phyloP scores from a whole-genome alignment of 2,888 invertebrate species.

The Drosophila borealis region DNA sequence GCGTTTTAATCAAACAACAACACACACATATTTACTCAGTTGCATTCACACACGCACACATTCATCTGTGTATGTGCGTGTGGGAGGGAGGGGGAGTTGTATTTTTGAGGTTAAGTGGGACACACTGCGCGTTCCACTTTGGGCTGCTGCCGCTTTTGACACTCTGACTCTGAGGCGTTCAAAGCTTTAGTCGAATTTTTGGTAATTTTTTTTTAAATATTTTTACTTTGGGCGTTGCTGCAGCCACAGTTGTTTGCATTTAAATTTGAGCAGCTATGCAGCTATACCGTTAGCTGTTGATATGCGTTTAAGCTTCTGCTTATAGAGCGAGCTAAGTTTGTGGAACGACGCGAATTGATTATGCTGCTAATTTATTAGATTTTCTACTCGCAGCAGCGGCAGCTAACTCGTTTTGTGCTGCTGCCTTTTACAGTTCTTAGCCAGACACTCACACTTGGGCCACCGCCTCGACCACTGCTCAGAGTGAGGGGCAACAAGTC shows the following conservation, averaged over 20 bases:
- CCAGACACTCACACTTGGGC: constrained; percentile 51
- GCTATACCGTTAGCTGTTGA: constrained; percentile 53
- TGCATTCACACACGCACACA: constrained; percentile 19
- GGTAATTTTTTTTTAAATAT: constrained; percentile 2
- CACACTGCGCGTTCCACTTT: constrained; percentile 67
- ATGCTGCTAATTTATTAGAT: constrained; percentile 72
- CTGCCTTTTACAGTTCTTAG: constrained; percentile 62
- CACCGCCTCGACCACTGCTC: constrained; percentile 55
- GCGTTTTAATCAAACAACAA: constrained; percentile 54
- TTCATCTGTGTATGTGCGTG: neutral
- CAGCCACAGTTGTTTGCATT: constrained; percentile 27
- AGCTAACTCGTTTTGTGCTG: constrained; percentile 49
- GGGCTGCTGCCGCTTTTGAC: constrained; percentile 47
- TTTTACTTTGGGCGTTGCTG: constrained; percentile 43
- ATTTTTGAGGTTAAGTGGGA: constrained; percentile 65
- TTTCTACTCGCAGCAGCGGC: constrained; percentile 48
- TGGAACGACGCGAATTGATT: constrained; percentile 69
- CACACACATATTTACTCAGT: constrained; percentile 29
- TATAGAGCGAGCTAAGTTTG: constrained; percentile 22
- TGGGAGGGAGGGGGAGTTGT: constrained; percentile 2
- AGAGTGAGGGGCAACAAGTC: constrained; percentile 63
- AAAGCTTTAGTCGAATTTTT: constrained; percentile 34
- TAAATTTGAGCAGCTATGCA: constrained; percentile 24
- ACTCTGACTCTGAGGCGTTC: constrained; percentile 40
- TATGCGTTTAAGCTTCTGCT: constrained; percentile 31